Base-by-base conservation (phyloP, 2,888 invertebrate genomes). In the Drosophila falleni region DNA sequence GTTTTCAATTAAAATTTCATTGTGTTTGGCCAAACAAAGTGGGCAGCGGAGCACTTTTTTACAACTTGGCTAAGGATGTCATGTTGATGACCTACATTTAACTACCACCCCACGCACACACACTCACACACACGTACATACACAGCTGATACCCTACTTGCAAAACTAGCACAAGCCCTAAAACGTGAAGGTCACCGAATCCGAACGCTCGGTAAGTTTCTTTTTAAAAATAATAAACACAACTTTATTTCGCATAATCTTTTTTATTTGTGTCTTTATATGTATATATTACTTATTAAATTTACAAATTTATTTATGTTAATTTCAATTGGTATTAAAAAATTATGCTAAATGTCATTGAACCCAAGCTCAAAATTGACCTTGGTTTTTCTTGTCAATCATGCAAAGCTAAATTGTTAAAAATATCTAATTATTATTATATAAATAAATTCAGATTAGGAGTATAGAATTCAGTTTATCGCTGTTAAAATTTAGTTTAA, bases 21-120 rank as follows among this genome's bases (percentile, higher is more conserved):
- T 58, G 55, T 39, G 15, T 37, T 42, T 56, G 42, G 19, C 35
- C 26, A 15, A 67, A 33, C 19, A 47, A n/a, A 63, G 62, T 62
- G 31, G 44, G n/a, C 31, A 61, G 50, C 39, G 46, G 39, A 69
- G 60, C 47, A n/a, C 23, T 56, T 42, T 56, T 51, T 63, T 63
- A 78, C 70, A 71, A 63, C 53, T 50, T 55, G 63, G 63, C 50
- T 62, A 64, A 78, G 70, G 74, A 83, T 78, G 74, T 42, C 47
- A 69, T 79, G 86, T 66, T 64, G 79, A 70, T 82, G 82, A 82
- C 82, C 82, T 85, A 87, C 80, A 79, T 82, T 66, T 41, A 68
- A 63, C 61, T 54, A 81, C 71, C 74, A 53, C 67, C 62, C 64
- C 65, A 31, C 42, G 49, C 42, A 35, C 33, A 49, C 29, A 37